Evolutionary conservation across 1,140 invertebrate genomes (phyloP), one percentile per base, ranked within the genome.

Genomic region (Cotesia vestalis): DNA sequence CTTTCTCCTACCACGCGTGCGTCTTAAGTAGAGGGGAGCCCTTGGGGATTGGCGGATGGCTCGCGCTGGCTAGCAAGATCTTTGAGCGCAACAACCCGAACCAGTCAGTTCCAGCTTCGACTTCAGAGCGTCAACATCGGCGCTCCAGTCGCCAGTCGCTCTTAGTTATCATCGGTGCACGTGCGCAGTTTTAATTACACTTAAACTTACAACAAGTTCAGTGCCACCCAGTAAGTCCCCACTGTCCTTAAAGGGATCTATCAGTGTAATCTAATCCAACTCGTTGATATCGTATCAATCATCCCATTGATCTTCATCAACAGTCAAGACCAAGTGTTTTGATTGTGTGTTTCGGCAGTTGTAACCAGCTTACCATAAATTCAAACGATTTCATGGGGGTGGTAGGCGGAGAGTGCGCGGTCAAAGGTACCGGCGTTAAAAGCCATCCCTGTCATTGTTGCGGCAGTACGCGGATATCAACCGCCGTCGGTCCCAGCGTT

Each of bases 391-490:
- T 80, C 75, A 86, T 87, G 86, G 86, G 86, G 81, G 85, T 86
- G 77, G 85, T 72, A 64, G 71, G 83, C 73, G 83, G 82, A 76
- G 84, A 84, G 80, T 85, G 85, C 79, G 84, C 80, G 77, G 78
- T 86, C 75, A 81, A 83, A 75, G 80, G 76, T 72, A 77, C 80
- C 66, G 78, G 79, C 78, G 83, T 78, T 77, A 85, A 81, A 76
- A 81, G 81, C 76, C 85, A 85, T 73, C 81, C 82, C 78, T 85
- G 84, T 78, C 84, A 84, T 70, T 85, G 82, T 78, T 84, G 84
- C 77, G 75, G 78, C 69, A 76, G 75, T 73, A 17, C 57, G 4
- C 81, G 81, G 77, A 78, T 79, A 72, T 75, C 77, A 53, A 83
- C 78, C 68, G 76, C 77, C 60, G 80, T 77, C 46, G 64, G 71